Evolutionary conservation across 1,140 invertebrate genomes (phyloP).

Genomic region (Laupala kohalensis): DNA sequence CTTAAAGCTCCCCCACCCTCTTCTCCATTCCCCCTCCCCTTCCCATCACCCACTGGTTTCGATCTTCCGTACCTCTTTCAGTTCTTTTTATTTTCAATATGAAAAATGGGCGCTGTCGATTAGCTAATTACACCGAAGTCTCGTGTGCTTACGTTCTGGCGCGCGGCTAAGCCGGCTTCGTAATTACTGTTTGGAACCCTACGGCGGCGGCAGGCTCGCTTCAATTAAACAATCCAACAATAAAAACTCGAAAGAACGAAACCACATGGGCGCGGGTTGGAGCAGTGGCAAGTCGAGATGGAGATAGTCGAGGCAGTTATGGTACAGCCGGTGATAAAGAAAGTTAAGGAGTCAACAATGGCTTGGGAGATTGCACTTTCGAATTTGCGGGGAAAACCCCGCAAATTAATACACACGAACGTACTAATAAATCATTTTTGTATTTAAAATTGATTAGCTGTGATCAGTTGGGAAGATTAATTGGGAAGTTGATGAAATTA

Average conservation of each 20-base stretch:
- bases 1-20: neutral
- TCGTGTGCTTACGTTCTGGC: neutral
- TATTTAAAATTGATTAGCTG: no score
- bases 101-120: neutral
- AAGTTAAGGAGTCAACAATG: no score
- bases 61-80: no score
- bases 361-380: no score
- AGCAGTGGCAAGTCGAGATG: neutral
- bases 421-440: no score
- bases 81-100: neutral
- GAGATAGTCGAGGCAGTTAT: neutral
- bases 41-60: no score
- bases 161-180: neutral
- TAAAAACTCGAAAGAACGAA: neutral
- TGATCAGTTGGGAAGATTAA: no score
- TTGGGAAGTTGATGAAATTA: no score
- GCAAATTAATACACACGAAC: no score
- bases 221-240: neutral
- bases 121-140: neutral
- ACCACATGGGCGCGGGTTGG: neutral
- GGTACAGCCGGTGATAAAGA: neutral
- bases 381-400: no score
- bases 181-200: neutral
- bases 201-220: neutral
- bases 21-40: neutral